Conservation (phyloP, 30 jellyfish, hydroid and myxozoan genomes). For the Pseudorhiza aurosa region DNA sequence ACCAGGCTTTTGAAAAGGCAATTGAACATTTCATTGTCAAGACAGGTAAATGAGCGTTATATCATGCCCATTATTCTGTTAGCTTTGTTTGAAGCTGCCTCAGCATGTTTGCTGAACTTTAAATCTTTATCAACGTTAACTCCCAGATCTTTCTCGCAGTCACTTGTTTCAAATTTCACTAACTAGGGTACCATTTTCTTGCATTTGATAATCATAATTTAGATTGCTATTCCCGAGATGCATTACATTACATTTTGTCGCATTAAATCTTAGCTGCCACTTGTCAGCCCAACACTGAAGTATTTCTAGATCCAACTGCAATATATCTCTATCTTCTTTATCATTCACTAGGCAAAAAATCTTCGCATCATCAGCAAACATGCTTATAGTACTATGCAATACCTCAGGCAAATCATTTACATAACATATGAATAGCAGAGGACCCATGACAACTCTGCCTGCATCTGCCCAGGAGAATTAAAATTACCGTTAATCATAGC, state of each 20-base stretch:
- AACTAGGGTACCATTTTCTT: constrained; percentile 34
- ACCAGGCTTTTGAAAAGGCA: constrained; percentile 49
- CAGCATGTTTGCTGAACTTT: constrained; percentile 42
- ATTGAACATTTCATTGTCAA: constrained; percentile 38
- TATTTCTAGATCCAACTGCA: not conserved
- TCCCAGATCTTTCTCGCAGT: constrained; percentile 58
- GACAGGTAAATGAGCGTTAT: constrained; percentile 20
- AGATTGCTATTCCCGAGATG: constrained; percentile 23
- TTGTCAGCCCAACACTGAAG: constrained; percentile 17
- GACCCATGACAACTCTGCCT: constrained; percentile 27
- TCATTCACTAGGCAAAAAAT: not conserved
- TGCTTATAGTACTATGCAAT: constrained; percentile 6
- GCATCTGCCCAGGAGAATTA: too few species aligned
- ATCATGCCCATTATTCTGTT: constrained; percentile 46
- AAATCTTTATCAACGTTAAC: constrained; percentile 39
- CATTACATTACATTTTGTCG: constrained; percentile 35
- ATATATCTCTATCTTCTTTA: not conserved
- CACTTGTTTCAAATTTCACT: constrained; percentile 50
- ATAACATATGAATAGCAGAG: constrained; percentile 7
- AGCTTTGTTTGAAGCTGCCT: constrained; percentile 19
- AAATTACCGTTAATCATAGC: too few species aligned
- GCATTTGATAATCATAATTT: constrained; percentile 3
- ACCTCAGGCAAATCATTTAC: constrained; percentile 10
- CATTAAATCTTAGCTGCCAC: constrained; percentile 22
- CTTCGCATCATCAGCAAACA: constrained; percentile 18